Evolutionary conservation across 2,113 vertebrate species (phyloP), one percentile per base, ranked within the genome.

Genomic region (Suricata suricatta): DNA sequence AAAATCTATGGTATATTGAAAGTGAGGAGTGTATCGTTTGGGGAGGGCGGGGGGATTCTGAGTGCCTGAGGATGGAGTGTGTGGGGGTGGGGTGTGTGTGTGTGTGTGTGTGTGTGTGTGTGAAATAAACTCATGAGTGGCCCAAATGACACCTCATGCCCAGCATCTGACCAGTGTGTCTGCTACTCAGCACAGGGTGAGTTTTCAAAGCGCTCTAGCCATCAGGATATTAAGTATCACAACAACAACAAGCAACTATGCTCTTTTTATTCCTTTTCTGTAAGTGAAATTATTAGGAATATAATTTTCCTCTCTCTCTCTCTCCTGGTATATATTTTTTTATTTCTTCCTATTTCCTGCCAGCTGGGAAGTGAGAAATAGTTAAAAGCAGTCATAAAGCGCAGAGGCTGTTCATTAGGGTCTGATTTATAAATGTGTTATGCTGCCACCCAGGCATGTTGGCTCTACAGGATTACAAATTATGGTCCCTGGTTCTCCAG

Each of bases 391-490:
- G 60, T 94, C 79, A 79, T 96, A 95, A 98, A 97, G 86, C 41
- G 47, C 38, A 94, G 82, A 95, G 88, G 57, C n/a, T 97, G 7
- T 96, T 98, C 52, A 96, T 98, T 97, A 97, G 47, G 21, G 5
- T 69, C 68, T 95, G 94, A 97, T 97, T 98, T 96, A 90, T 97
- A 86, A 69, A 76, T 85, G 66, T 96, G 98, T 98, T 96, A 96
- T 14, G 76, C 57, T 72, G 68, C 68, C 44, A 74, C 95, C 94
- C 38, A 95, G 95, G 80, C 81, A 50, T 93, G 77, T 76, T 97
- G 92, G 90, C 76, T 90, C 87, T 95, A 74, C 66, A 72, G 88
- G 97, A 96, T 95, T 92, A 63, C 96, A 96, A 96, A 98, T 97
- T 81, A 94, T 5, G 35, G 8, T 90, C 16, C 76, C 31, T 94